Evolutionary conservation across 1,140 invertebrate species (phyloP).

Genomic region (Brachystomella parvula): DNA sequence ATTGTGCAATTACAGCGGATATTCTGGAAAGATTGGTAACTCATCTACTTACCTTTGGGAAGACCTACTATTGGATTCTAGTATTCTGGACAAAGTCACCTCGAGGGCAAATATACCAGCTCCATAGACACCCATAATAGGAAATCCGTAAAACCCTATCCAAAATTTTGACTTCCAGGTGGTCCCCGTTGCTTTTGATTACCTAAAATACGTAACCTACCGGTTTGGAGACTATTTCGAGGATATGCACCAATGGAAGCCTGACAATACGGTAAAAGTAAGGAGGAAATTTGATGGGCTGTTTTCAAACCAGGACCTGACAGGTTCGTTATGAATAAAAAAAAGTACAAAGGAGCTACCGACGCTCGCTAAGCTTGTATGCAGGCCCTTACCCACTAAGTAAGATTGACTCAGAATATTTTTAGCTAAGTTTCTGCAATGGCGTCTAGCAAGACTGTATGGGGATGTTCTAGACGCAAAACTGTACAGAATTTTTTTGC

Average conservation of each 20-base stretch:
- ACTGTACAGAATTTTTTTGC: neutral
- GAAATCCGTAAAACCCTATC: neutral
- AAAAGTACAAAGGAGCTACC: no score
- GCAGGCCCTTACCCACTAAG: no score
- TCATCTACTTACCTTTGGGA: neutral
- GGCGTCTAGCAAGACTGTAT: neutral
- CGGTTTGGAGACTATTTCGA: neutral
- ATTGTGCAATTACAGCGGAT: neutral
- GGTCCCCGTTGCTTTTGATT: neutral
- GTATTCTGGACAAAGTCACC: neutral
- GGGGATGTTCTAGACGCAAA: neutral
- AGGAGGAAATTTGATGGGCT: neutral
- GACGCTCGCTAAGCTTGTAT: no score
- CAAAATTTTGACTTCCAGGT: neutral
- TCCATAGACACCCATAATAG: neutral
- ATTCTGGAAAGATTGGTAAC: neutral
- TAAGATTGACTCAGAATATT: neutral
- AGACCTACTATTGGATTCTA: neutral
- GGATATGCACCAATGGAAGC: neutral
- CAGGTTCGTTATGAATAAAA: no score
- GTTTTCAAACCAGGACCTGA: neutral
- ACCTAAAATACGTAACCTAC: neutral
- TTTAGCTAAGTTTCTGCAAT: neutral
- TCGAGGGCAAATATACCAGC: neutral
- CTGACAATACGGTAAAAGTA: no score